Conservation (phyloP, 2,797 vertebrate genomes). For the Poliocrania exsul region DNA sequence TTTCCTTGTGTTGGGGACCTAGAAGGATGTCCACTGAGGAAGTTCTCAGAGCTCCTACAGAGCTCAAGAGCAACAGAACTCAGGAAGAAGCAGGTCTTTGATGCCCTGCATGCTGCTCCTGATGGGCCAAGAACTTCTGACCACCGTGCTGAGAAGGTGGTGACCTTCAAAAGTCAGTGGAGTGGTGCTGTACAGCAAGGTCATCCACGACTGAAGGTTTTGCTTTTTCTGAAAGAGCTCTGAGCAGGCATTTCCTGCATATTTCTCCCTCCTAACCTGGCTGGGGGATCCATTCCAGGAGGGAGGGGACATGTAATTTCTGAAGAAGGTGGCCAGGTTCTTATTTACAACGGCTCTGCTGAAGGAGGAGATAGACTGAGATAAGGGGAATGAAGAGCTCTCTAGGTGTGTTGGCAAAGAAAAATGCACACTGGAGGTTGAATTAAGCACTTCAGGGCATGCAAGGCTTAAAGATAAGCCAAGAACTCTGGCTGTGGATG, state of each 20-base stretch:
- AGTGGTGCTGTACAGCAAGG: neutral
- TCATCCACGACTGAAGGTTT: neutral
- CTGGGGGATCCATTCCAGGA: conserved; percentile 41
- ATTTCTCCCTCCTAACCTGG: conserved; percentile 4
- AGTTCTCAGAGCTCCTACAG: neutral
- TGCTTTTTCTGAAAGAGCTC: neutral
- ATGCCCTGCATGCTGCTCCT: neutral
- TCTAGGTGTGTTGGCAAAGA: conserved; percentile 57
- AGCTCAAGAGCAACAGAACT: neutral
- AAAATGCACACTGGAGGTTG: conserved; percentile 39
- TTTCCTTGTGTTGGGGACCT: accelerated
- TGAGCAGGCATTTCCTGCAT: conserved; percentile 24
- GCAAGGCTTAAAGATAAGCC: conserved; percentile 48
- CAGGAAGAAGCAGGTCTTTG: neutral
- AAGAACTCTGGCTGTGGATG: conserved; percentile 45
- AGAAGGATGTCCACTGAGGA: neutral
- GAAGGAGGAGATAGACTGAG: conserved; percentile 55
- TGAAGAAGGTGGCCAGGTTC: conserved; percentile 34
- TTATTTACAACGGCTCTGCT: conserved; percentile 45
- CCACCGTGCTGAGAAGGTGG: neutral
- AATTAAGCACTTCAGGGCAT: conserved; percentile 57
- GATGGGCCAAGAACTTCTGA: neutral
- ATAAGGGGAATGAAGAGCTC: conserved; percentile 59
- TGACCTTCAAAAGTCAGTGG: neutral
- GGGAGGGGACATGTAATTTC: conserved; percentile 4